Conservation (phyloP, 2,888 invertebrate genomes). For the Polymixis flavicincta region DNA sequence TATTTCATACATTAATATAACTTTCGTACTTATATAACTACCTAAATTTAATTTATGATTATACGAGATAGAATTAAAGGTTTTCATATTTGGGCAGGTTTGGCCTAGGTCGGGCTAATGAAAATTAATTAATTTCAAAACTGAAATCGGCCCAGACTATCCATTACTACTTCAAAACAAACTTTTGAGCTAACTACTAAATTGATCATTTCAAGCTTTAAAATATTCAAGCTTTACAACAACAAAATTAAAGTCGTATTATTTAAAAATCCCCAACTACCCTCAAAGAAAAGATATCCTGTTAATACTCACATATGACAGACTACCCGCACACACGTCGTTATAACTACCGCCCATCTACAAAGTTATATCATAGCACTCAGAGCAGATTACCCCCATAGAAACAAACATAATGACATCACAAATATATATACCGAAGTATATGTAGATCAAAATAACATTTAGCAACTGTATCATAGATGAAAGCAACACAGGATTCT, state of each 20-base stretch:
- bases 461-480: slow-evolving; percentile 59
- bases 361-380: slow-evolving; percentile 24
- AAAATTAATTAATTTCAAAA: slow-evolving; percentile 35
- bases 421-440: slow-evolving; percentile 27
- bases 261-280: not conserved
- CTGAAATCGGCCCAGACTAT: not conserved
- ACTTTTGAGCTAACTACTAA: slow-evolving; percentile 8
- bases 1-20: not conserved
- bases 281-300: slow-evolving; percentile 11
- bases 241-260: not conserved
- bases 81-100: slow-evolving; percentile 10
- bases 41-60: not conserved
- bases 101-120: not conserved
- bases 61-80: slow-evolving; percentile 14
- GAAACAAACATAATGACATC: slow-evolving; percentile 39
- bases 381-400: slow-evolving; percentile 26
- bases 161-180: not conserved
- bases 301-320: slow-evolving; percentile 15
- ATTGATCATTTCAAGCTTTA: slow-evolving; percentile 1
- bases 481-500: slow-evolving; percentile 70
- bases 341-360: slow-evolving; percentile 6
- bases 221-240: not conserved
- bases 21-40: too few species aligned
- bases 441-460: slow-evolving; percentile 66
- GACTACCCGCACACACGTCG: slow-evolving; percentile 1